Base-by-base conservation (phyloP, 2,113 vertebrate genomes). In the Lanius collurio region DNA sequence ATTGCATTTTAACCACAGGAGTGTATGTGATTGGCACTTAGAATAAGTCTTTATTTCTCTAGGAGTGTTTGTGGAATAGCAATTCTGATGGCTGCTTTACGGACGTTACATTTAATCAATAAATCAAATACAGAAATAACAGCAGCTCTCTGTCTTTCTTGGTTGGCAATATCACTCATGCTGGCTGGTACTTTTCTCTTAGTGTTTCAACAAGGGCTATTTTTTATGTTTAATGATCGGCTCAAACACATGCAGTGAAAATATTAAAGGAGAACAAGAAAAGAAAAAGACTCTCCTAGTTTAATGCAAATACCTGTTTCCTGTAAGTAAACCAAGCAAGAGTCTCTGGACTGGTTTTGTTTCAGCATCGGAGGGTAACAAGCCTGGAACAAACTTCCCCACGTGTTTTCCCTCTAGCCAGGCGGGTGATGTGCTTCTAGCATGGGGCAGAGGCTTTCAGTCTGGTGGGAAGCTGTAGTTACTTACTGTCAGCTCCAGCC, bases 41-140 rank as follows among this genome's bases (percentile, higher is more conserved):
- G 79, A 95, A 49, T 46, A 68, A 83, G 76, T 52, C 92, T 80
- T 90, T 86, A 59, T 86, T 96, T 96, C 90, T 84, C 56, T 67
- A 60, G 80, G 79, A 93, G 65, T 87, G 83, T 64, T 75, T 78
- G 64, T 14, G 4, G 79, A 90, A 81, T 93, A 95, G 69, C 76
- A 90, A 64, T 86, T 94, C 88, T 78, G 79, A 83, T 81, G 68
- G 69, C 94, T 92, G 52, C 73, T 81, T 85, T 90, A 56, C 1
- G 37, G 60, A 64, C 79, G 80, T 78, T 92, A 92, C 68, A 24
- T 74, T 96, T 90, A 91, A 94, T 96, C 95, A 92, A 83, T 96
- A 96, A 78, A 83, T 96, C 76, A 93, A 92, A 94, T 49, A n/a
- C 22, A 93, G 83, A 92, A 97, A 92, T 91, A 94, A 64, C 1